phyloP scores from a whole-genome alignment of 2,888 invertebrate genomes.

The Piscicola geometra region DNA sequence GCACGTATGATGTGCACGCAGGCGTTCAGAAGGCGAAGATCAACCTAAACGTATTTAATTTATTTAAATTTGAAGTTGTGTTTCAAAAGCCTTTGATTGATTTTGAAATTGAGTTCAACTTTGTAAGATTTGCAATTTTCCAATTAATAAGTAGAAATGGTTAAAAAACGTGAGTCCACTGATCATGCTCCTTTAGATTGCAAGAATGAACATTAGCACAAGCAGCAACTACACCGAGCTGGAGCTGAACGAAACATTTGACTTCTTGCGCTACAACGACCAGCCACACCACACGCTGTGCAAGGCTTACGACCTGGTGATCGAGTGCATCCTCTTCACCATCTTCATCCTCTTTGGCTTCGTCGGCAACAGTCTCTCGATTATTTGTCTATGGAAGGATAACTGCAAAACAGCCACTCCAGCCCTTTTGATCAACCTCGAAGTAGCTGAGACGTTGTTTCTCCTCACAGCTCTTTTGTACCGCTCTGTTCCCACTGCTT shows the following conservation, averaged over 20 bases:
- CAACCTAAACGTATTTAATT: too few relatives aligned
- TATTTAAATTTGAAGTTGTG: too few relatives aligned
- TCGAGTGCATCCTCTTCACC: background rate
- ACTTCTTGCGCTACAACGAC: background rate
- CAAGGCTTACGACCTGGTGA: background rate
- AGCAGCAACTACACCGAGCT: too few relatives aligned
- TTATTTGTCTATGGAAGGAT: slow-evolving; percentile 43
- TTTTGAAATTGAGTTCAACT: too few relatives aligned
- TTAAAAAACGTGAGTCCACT: too few relatives aligned
- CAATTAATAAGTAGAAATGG: too few relatives aligned
- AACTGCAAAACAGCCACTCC: slow-evolving; percentile 45
- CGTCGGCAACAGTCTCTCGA: slow-evolving; percentile 43
- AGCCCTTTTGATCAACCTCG: slow-evolving; percentile 42
- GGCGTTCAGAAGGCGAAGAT: too few relatives aligned
- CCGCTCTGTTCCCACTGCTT: slow-evolving; percentile 35
- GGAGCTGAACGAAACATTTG: background rate
- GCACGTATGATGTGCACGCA: too few relatives aligned
- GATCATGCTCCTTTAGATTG: too few relatives aligned
- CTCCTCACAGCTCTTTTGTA: slow-evolving; percentile 42
- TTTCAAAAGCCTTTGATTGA: too few relatives aligned
- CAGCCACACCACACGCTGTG: background rate
- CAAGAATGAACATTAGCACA: slow-evolving; percentile 5
- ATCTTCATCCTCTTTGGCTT: slow-evolving; percentile 43
- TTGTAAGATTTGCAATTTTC: too few relatives aligned
- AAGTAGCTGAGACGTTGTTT: slow-evolving; percentile 44